Evolutionary conservation across 2,113 vertebrate genomes (phyloP), one percentile per base, ranked within the genome.

Genomic region (Podiceps cristatus): DNA sequence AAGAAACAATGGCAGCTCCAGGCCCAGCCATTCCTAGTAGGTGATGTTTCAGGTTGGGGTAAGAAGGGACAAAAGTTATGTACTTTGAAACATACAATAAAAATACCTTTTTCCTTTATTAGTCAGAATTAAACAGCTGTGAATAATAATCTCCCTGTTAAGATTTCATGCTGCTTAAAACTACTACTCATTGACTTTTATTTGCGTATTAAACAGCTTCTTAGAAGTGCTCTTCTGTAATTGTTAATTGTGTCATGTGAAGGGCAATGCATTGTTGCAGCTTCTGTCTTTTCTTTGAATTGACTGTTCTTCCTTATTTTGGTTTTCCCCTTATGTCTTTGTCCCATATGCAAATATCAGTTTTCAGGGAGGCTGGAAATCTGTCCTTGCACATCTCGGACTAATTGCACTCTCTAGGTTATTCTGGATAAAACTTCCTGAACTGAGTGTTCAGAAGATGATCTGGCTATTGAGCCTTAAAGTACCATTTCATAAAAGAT

Each of bases 21-120:
- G 95, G 82, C 88, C 96, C 97, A 95, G 88, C 95, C 85, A 79
- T 96, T 95, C 96, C 97, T 94, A 98, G 97, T 98, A 98, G 97
- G 98, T 98, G 97, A 91, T 94, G 52, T 93, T 96, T 98, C 95
- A 98, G 96, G 94, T 96, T 84, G 94, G 93, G 86, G 94, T 93
- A 87, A 93, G 84, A 95, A 93, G 88, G 90, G 93, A 63, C 58
- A 86, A 24, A 60, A 89, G 79, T 67, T 86, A 60, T 18, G 4
- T 86, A n/a, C 56, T 91, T 77, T 67, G 84, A 78, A 95, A 87
- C 63, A 72, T 63, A 77, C 80, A 66, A 78, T 66, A 60, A n/a
- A 5, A 56, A 35, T 12, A 55, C 18, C 11, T 29, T 87, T 95
- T 78, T 78, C 89, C n/a, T 67, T 72, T 88, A 11, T 72, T 62